A percentile compares a stretch with the other conserved stretches of the same genome.
Evolutionary conservation across 2,797 vertebrate genomes (phyloP).

Genomic region (Trematomus bernacchii): DNA sequence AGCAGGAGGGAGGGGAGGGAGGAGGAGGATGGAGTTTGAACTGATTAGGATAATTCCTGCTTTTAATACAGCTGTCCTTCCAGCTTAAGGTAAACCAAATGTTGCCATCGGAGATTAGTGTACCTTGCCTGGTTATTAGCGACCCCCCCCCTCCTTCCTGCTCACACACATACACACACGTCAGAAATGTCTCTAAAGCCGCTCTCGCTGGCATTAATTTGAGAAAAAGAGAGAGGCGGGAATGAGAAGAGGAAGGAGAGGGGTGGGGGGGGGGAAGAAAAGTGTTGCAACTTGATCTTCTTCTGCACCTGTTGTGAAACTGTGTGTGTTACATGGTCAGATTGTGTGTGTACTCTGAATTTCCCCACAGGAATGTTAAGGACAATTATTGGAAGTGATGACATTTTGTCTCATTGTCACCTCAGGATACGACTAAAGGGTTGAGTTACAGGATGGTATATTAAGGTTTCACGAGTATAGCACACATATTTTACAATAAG

Average conservation of each 20-base stretch:
- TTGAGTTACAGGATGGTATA: background rate
- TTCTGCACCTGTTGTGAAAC: conserved; percentile 93
- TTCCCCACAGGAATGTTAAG: conserved; percentile 45
- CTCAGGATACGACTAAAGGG: background rate
- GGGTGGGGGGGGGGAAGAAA: conserved; percentile 48
- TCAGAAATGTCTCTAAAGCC: conserved; percentile 87
- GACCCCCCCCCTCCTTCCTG: conserved; percentile 79
- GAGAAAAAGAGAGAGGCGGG: conserved; percentile 83
- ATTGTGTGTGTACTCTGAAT: conserved; percentile 25
- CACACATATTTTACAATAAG: background rate
- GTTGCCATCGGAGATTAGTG: conserved; percentile 99
- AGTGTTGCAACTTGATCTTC: conserved; percentile 93
- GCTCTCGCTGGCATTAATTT: conserved; percentile 81
- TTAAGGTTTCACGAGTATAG: background rate
- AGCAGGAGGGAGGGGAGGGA: conserved; percentile 63
- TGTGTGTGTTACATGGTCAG: conserved; percentile 60
- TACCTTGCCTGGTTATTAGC: conserved; percentile 98
- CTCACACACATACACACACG: conserved; percentile 76
- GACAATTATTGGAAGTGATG: conserved; percentile 38
- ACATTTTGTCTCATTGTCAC: conserved; percentile 41
- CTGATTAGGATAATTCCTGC: conserved; percentile 86
- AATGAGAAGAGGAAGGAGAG: conserved; percentile 45
- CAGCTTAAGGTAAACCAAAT: conserved; percentile 99
- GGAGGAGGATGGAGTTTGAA: conserved; percentile 77
- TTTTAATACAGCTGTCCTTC: conserved; percentile 88